Evolutionary conservation across 2,888 invertebrate genomes (phyloP).

Genomic region (Cryptocephalus moraei): DNA sequence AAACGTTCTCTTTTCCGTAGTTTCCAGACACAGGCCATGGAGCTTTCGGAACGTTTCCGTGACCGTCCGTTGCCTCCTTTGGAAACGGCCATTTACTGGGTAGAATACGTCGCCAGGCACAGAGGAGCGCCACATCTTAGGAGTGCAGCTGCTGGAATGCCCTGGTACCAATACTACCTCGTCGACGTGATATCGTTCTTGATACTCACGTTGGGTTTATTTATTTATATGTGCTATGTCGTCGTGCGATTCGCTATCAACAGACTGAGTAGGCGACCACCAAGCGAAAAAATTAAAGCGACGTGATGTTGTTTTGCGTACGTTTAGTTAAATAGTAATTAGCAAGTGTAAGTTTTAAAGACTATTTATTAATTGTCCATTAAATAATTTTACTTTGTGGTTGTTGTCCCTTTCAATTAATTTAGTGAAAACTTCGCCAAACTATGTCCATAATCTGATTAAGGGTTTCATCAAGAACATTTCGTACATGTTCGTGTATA

Average conservation of each 20-base stretch:
- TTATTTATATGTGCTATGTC: background rate
- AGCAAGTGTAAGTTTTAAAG: too few relatives aligned
- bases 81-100: constrained; percentile 55
- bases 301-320: too few relatives aligned
- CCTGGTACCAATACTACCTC: constrained; percentile 43
- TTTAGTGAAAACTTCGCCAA: too few relatives aligned
- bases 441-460: too few relatives aligned
- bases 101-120: constrained; percentile 52
- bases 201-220: constrained; percentile 8
- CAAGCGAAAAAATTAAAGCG: too few relatives aligned
- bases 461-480: too few relatives aligned
- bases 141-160: constrained; percentile 45
- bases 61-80: constrained; percentile 48
- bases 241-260: background rate
- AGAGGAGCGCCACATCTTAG: constrained; percentile 45
- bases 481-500: too few relatives aligned
- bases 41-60: constrained; percentile 39
- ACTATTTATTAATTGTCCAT: too few relatives aligned
- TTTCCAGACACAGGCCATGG: constrained; percentile 30
- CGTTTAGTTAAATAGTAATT: too few relatives aligned
- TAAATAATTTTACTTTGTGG: too few relatives aligned
- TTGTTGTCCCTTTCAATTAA: too few relatives aligned
- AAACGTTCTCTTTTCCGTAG: background rate
- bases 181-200: constrained; percentile 44
- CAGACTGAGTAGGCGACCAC: too few relatives aligned